A percentile compares a stretch with the other conserved stretches of the same genome.
Conservation (phyloP, 2,113 vertebrate genomes). For the Dascyllus trimaculatus region DNA sequence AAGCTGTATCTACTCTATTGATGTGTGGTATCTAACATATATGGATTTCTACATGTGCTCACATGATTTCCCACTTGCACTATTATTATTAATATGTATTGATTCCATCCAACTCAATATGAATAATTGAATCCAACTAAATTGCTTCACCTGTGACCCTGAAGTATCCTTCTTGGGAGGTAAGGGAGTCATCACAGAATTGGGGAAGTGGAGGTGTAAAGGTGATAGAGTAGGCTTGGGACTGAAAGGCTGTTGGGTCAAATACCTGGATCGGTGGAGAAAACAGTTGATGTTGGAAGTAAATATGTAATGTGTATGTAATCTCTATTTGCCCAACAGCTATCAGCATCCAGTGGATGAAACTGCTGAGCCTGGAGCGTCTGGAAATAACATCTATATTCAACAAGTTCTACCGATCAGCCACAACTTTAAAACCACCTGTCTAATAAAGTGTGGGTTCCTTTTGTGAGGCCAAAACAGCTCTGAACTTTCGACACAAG, state of each 20-base stretch:
- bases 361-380: neutral
- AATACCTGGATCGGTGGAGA: neutral
- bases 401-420: too few species aligned
- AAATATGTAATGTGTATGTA: slow-evolving; percentile 29
- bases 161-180: neutral
- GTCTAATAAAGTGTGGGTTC: too few species aligned
- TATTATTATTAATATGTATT: slow-evolving; percentile 58
- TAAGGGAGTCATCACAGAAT: neutral
- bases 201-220: neutral
- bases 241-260: slow-evolving; percentile 22
- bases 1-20: slow-evolving; percentile 8
- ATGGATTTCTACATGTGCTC: slow-evolving; percentile 37
- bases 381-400: slow-evolving; percentile 4
- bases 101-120: slow-evolving; percentile 30
- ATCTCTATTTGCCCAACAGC: neutral
- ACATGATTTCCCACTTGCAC: slow-evolving; percentile 45
- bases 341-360: neutral
- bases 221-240: neutral
- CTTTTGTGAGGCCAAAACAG: too few species aligned
- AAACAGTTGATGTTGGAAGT: neutral
- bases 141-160: slow-evolving; percentile 32
- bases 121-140: slow-evolving; percentile 31
- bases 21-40: slow-evolving; percentile 5
- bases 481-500: too few species aligned
- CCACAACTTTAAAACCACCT: too few species aligned